Evolutionary conservation across 2,888 invertebrate species (phyloP).

Genomic region (Dasypogon diadema): DNA sequence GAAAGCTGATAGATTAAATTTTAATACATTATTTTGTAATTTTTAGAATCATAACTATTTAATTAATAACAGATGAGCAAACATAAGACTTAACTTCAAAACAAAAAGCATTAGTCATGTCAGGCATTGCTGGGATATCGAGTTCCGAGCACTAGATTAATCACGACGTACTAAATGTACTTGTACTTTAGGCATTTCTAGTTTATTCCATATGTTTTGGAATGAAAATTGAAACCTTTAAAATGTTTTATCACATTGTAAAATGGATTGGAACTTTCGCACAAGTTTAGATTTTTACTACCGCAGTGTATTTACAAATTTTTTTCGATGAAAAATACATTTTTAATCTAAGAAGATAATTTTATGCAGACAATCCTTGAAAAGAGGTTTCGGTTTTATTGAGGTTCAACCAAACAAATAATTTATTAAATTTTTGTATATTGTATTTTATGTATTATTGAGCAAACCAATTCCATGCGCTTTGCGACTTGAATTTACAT

Average conservation of each 20-base stretch:
- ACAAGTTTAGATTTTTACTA: constrained; percentile 18
- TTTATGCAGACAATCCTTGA: constrained; percentile 44
- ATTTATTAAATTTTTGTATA: constrained; percentile 2
- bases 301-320: background rate
- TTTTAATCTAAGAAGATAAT: constrained; percentile 25
- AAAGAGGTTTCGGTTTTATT: constrained; percentile 40
- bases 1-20: constrained; percentile 71
- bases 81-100: constrained; percentile 47
- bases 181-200: constrained; percentile 40
- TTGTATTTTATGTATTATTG: background rate
- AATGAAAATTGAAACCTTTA: constrained; percentile 22
- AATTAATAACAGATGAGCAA: constrained; percentile 38
- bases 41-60: constrained; percentile 31
- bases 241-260: constrained; percentile 39
- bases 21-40: constrained; percentile 42
- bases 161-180: constrained; percentile 33
- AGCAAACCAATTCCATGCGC: background rate
- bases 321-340: background rate
- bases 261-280: constrained; percentile 38
- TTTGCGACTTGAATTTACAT: too few relatives aligned
- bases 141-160: background rate
- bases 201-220: constrained; percentile 28
- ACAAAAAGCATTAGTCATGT: constrained; percentile 48
- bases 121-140: constrained; percentile 26
- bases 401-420: background rate